Evolutionary conservation across 1,140 invertebrate genomes (phyloP).

Genomic region (Polyergus mexicanus): DNA sequence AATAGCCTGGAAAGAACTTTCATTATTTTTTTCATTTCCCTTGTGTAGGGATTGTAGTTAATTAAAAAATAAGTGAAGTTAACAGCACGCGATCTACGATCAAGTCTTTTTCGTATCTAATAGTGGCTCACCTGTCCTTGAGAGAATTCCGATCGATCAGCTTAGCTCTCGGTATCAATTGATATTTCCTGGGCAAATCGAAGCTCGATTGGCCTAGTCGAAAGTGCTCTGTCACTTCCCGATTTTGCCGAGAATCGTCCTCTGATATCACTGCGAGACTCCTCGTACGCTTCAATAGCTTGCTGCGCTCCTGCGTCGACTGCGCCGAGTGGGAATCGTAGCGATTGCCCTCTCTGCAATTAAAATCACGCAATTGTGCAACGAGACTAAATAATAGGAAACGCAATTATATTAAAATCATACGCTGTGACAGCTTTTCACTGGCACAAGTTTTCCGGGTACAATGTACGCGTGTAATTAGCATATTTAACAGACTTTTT

Average conservation of each 20-base stretch:
- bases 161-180: constrained; percentile 92
- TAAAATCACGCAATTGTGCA: constrained; percentile 47
- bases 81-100: background rate
- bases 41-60: background rate
- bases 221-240: constrained; percentile 71
- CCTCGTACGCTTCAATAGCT: constrained; percentile 90
- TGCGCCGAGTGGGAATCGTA: constrained; percentile 78
- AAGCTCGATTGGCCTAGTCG: constrained; percentile 82
- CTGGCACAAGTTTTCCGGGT: too few relatives aligned
- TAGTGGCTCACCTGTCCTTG: constrained; percentile 88
- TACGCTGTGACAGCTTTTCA: constrained; percentile 17
- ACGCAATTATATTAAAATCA: constrained; percentile 43
- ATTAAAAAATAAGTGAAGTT: background rate
- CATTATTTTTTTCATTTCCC: constrained; percentile 10
- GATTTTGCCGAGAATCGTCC: constrained; percentile 88
- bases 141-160: constrained; percentile 91
- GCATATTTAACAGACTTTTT: constrained; percentile 18
- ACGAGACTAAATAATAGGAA: constrained; percentile 18
- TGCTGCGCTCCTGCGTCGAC: constrained; percentile 84
- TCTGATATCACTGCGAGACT: constrained; percentile 93
- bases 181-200: constrained; percentile 89
- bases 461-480: constrained; percentile 5
- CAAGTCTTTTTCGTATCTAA: background rate
- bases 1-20: background rate
- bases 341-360: constrained; percentile 72